Conservation (phyloP, 2,113 vertebrate genomes). For the Plestiodon gilberti region DNA sequence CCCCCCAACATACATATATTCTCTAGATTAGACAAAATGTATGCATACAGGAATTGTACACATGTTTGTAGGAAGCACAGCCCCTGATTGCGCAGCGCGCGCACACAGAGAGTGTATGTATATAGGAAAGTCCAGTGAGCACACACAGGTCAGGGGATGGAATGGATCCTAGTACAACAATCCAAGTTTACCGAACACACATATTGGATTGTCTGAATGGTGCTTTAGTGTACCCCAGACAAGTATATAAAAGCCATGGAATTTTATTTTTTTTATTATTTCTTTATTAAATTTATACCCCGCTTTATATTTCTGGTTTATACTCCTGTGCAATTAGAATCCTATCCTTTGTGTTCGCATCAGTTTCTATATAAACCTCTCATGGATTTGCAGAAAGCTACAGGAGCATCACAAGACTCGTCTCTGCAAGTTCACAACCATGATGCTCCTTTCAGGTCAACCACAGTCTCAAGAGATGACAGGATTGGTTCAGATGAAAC, state of each 20-base stretch:
- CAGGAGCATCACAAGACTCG: neutral
- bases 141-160: no score
- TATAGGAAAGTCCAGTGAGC: no score
- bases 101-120: no score
- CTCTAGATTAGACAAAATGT: no score
- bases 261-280: no score
- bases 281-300: no score
- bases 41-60: no score
- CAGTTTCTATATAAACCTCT: neutral
- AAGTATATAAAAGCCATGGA: neutral
- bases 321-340: neutral
- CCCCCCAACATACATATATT: no score
- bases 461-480: neutral
- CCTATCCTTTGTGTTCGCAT: neutral
- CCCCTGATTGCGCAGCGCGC: no score
- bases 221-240: neutral
- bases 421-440: neutral
- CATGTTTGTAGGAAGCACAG: no score
- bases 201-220: neutral
- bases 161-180: no score
- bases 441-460: neutral
- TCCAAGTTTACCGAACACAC: neutral
- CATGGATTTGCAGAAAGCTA: neutral
- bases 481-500: neutral
- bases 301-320: no score